Evolutionary conservation across 1,140 invertebrate genomes (phyloP), one percentile per base, ranked within the genome.

Genomic region (Drosophila novamexicana): DNA sequence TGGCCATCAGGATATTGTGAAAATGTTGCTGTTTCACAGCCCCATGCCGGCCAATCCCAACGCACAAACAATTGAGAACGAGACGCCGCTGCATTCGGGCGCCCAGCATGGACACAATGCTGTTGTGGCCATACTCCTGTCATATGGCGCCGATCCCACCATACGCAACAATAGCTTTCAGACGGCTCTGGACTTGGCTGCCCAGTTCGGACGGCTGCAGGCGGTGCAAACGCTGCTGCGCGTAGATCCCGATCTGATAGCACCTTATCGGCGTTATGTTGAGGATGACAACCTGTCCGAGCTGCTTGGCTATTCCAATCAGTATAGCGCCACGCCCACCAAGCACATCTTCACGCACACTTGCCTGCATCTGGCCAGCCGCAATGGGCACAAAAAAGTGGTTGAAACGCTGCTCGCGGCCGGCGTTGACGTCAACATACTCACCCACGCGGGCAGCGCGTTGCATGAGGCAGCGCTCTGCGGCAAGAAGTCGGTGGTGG

Each of bases 391-490:
- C 93, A 97, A 97, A 92, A 95, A 96, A 45, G 97, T 98, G 18
- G 97, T 99, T 22, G 95, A 96, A 82, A 94, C 96, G 0, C 93
- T 99, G 6, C 93, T 98, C 34, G 94, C 95, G n/a, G 96, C 97
- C 45, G 98, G 98, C 1, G 96, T 98, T 77, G 95, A 98, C 88
- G 96, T 98, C 0, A 98, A 99, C 92, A 95, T 97, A 12, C 94
- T 97, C 74, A 98, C 98, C 0, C 94, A 95, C 64, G 95, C 95
- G 16, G 98, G 98, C 0, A 98, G 97, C 7, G 97, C 98, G 0
- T 94, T 99, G 61, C 98, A 99, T 93, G 98, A 99, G 90, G 98
- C 98, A 1, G 97, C 97, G 0, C 94, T 98, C 10, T 98, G 96
- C 93, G 98, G 98, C 37, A 99, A 99, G 93, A 95, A 97, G 72